Evolutionary conservation across 2,113 vertebrate species (phyloP).

Genomic region (Glareola pratincola): DNA sequence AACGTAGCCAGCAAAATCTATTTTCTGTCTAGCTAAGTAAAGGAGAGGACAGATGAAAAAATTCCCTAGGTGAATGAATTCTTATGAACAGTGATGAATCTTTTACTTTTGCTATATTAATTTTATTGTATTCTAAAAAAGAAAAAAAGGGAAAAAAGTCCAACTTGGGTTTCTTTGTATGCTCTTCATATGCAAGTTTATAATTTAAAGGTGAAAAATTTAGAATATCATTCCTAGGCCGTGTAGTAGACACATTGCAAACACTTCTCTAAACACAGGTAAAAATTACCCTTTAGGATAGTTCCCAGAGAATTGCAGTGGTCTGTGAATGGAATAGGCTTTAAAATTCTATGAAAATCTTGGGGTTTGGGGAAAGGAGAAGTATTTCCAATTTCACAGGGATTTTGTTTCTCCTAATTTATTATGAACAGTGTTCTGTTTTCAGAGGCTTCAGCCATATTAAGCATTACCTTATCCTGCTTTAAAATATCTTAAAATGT

Average conservation of each 20-base stretch:
- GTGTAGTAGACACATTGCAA: not conserved
- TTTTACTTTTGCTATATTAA: constrained; percentile 10
- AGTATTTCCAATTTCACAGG: not conserved
- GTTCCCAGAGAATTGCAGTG: not conserved
- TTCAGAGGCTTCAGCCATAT: not conserved
- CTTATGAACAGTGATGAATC: not conserved
- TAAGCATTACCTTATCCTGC: not conserved
- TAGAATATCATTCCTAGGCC: not conserved
- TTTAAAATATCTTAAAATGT: not conserved
- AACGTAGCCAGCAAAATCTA: constrained; percentile 49
- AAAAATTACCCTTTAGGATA: not conserved
- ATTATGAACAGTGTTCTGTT: not conserved
- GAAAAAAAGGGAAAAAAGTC: not conserved
- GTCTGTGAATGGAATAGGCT: not conserved
- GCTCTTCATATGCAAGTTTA: not conserved
- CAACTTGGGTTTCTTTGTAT: not conserved
- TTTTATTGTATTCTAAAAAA: not conserved
- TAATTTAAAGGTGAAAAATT: not conserved
- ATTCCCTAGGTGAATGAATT: not conserved
- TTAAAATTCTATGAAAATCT: not conserved
- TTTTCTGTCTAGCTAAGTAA: constrained; percentile 48
- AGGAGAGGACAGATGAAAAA: constrained; percentile 44
- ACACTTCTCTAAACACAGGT: not conserved
- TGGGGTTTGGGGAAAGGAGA: not conserved
- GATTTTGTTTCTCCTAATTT: not conserved